Base-by-base conservation (phyloP, 2,888 invertebrate species). In the Xanthostigma xanthostigma region DNA sequence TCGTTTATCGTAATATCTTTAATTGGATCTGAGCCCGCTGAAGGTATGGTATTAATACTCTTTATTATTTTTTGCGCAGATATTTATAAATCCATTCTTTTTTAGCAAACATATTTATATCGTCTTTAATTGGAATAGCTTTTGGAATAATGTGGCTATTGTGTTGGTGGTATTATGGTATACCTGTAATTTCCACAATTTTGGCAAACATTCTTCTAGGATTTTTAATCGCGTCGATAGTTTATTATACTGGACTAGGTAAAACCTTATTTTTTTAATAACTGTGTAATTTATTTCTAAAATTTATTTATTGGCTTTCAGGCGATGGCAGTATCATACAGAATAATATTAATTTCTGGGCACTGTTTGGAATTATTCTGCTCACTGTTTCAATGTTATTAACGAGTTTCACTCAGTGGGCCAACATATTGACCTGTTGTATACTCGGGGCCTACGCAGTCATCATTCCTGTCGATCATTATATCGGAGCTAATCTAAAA, bases 361-460 rank as follows among this genome's bases (percentile, higher is more conserved):
- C 71, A 2, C 58, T 77, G 9, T 82, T 81, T 60, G 50, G 69
- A 1, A 60, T 71, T 40, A 66, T 76, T 13, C 67, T 73, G 53
- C 50, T 79, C 0, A 46, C 74, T 9, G 61, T 74, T 1, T 66
- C 75, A 0, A 54, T 78, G 5, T 43, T 73, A 5, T 60, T 78
- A 2, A 62, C 74, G 0, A 64, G 71, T 1, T 65, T 73, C 45
- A 71, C 75, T 1, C 68, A 70, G 54, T 58, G 69, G 53, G 73
- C 76, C 0, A 78, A 78, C 59, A 75, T 81, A n/a, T 54, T 83
- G 3, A 74, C 75, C 47, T 78, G 79, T 55, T 70, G 76, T 3
- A 59, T 83, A 11, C 62, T 85, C 35, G 84, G 84, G 43, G 70
- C 79, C 9, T 84, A 76, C 61, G 70, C 76, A 33, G 60, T 75